Evolutionary conservation across 2,797 vertebrate genomes (phyloP).

Genomic region (Brachymystax lenok): DNA sequence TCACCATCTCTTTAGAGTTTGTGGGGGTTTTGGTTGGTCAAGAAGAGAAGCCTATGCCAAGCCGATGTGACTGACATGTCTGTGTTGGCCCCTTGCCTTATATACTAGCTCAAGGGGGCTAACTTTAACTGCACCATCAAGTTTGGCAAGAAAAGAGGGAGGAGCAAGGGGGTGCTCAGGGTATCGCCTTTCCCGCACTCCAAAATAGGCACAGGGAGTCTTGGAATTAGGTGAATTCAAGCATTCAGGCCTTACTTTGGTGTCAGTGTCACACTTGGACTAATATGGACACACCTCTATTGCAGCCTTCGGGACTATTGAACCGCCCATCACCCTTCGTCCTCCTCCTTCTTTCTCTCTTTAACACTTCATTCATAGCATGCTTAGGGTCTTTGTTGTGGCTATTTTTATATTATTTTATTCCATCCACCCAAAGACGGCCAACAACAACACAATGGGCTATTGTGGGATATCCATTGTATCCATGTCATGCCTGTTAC

Average conservation of each 20-base stretch:
- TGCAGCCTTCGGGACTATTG: slow-evolving; percentile 28
- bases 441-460: slow-evolving; percentile 13
- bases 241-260: slow-evolving; percentile 66
- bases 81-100: slow-evolving; percentile 72
- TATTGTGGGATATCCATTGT: not conserved
- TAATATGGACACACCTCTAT: slow-evolving; percentile 71
- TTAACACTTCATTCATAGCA: slow-evolving; percentile 19
- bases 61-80: slow-evolving; percentile 80
- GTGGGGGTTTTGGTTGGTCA: slow-evolving; percentile 73
- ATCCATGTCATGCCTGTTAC: not conserved
- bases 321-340: not conserved
- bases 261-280: slow-evolving; percentile 65
- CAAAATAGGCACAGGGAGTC: slow-evolving; percentile 74
- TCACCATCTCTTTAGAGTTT: slow-evolving; percentile 79
- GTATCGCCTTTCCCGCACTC: slow-evolving; percentile 68
- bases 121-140: slow-evolving; percentile 87
- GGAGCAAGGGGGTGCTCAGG: slow-evolving; percentile 57
- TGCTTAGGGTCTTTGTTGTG: slow-evolving; percentile 31
- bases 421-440: slow-evolving; percentile 9
- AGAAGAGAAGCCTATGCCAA: slow-evolving; percentile 77
- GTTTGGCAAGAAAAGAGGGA: slow-evolving; percentile 81
- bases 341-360: not conserved
- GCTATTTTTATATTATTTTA: slow-evolving; percentile 14
- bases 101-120: slow-evolving; percentile 81
- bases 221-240: slow-evolving; percentile 82